These are phyloP conservation scores for Solen grandis DNA, from an alignment of 1,140 invertebrate species.

Conservation along the genomic window DNA sequence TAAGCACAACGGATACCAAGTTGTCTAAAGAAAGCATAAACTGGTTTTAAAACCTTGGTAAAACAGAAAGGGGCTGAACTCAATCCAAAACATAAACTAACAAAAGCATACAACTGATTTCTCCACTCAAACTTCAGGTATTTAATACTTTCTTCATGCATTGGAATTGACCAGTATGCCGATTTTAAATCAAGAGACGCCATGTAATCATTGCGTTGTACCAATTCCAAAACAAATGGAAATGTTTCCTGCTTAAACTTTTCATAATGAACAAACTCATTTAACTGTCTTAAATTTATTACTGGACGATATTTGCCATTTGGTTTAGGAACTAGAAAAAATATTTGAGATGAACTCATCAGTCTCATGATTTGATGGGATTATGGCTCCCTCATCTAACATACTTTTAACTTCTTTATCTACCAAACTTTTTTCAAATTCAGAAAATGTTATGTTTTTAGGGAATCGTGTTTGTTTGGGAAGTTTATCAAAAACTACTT, in stretches of 20 bases:
- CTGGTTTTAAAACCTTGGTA: too few species aligned
- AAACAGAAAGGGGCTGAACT: too few species aligned
- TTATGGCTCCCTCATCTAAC: constrained; percentile 32
- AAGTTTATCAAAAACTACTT: too few species aligned
- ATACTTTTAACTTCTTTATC: too few species aligned
- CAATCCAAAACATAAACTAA: too few species aligned
- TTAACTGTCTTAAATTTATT: constrained; percentile 57
- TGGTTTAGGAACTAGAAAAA: constrained; percentile 56
- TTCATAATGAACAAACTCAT: constrained; percentile 55
- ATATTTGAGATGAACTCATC: constrained; percentile 57
- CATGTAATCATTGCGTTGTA: constrained; percentile 44
- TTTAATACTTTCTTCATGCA: constrained; percentile 22
- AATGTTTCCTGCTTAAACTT: constrained; percentile 63
- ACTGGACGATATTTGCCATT: constrained; percentile 51
- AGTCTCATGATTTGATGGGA: background rate
- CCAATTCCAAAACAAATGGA: constrained; percentile 23
- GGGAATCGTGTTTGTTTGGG: too few species aligned
- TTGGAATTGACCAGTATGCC: constrained; percentile 52
- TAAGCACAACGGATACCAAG: too few species aligned
- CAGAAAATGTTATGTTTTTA: too few species aligned
- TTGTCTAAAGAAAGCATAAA: too few species aligned
- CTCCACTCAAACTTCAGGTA: too few species aligned
- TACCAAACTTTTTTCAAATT: too few species aligned
- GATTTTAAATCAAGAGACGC: constrained; percentile 49
- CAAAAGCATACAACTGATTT: too few species aligned